These are phyloP conservation scores for Cenopis cana DNA, from an alignment of 2,888 invertebrate genomes.

Conservation along the genomic window DNA sequence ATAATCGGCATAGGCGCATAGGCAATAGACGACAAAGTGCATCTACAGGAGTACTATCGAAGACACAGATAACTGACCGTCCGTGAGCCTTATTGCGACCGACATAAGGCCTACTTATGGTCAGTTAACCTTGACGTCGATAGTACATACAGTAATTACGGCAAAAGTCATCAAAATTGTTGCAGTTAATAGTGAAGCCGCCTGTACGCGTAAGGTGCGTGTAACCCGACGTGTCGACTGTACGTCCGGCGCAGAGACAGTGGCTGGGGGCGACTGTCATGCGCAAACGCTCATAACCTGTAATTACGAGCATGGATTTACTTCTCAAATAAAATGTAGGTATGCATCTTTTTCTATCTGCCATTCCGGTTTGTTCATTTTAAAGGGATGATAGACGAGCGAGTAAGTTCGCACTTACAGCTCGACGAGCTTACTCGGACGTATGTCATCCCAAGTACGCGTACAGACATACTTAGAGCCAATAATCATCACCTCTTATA, in stretches of 20 bases:
- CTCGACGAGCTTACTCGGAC: too few species aligned
- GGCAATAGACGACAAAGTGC: too few species aligned
- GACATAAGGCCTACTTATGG: too few species aligned
- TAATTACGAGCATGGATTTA: slow-evolving; percentile 21
- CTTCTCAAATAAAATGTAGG: slow-evolving; percentile 3
- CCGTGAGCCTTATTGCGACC: too few species aligned
- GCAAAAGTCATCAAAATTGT: not conserved
- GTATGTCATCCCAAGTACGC: too few species aligned
- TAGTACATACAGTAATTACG: too few species aligned
- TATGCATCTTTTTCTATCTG: not conserved
- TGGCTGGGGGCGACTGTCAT: slow-evolving; percentile 32
- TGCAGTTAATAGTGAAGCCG: not conserved
- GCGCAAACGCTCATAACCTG: slow-evolving; percentile 21
- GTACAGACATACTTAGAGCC: too few species aligned
- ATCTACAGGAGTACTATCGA: too few species aligned
- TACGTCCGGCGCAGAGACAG: slow-evolving; percentile 26
- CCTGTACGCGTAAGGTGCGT: too few species aligned
- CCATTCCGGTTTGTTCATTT: not conserved
- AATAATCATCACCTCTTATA: too few species aligned
- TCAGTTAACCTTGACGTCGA: too few species aligned
- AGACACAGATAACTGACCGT: too few species aligned
- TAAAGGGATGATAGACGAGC: not conserved
- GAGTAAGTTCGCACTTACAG: not conserved
- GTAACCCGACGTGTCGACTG: slow-evolving; percentile 11
- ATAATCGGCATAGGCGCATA: not conserved